Percentiles rank a stretch among this genome's conserved stretches.
Conservation (phyloP, 2,888 invertebrate genomes). For the Diogma glabrata region DNA sequence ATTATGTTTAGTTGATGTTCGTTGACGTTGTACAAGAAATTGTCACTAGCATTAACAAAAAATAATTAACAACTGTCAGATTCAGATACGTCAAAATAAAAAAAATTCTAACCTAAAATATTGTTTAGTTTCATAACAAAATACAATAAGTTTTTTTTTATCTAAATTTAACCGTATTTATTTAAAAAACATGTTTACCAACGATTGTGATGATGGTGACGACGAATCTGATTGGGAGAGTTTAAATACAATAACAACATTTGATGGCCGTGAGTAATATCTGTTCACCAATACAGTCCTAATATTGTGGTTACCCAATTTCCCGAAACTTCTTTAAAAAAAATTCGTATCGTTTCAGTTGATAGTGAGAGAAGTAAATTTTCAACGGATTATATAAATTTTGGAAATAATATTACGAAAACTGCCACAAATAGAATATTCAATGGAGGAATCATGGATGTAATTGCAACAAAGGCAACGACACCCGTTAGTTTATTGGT, state of each 20-base stretch:
- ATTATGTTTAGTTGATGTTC: too few species aligned
- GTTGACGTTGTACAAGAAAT: too few species aligned
- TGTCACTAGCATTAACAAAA: too few species aligned
- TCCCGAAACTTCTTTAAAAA: slow-evolving; percentile 10
- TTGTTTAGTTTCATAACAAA: too few species aligned
- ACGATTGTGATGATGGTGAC: slow-evolving; percentile 15
- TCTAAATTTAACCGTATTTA: too few species aligned
- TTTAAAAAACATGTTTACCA: slow-evolving; percentile 11
- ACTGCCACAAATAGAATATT: slow-evolving; percentile 1
- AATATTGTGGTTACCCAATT: neutral
- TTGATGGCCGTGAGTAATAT: slow-evolving; percentile 32
- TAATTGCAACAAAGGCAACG: slow-evolving; percentile 30
- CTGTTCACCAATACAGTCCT: too few species aligned
- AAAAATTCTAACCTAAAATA: too few species aligned
- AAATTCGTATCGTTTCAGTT: neutral
- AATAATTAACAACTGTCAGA: too few species aligned
- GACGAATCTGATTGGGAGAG: slow-evolving; percentile 18
- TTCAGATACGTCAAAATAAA: too few species aligned
- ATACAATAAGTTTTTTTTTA: too few species aligned
- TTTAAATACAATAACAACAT: slow-evolving; percentile 30
- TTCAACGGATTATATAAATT: neutral
- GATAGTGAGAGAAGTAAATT: neutral
- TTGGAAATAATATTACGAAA: slow-evolving; percentile 3
- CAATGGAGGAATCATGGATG: slow-evolving; percentile 12
- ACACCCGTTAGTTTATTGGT: slow-evolving; percentile 56